A percentile compares a stretch with the other conserved stretches of the same genome.
Evolutionary conservation across 2,797 vertebrate species (phyloP).

Genomic region (Tachyglossus aculeatus): DNA sequence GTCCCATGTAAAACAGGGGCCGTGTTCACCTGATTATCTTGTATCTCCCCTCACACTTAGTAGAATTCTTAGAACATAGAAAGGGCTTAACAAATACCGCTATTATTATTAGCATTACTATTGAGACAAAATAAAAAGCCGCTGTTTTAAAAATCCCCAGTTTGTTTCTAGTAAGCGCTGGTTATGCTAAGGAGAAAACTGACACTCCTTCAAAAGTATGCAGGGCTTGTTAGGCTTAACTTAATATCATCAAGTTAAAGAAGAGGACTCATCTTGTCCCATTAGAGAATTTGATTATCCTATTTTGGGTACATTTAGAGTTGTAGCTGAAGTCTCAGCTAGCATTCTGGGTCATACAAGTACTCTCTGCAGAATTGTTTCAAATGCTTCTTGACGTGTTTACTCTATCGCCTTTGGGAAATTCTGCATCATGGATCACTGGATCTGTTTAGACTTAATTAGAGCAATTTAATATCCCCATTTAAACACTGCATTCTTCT

Average conservation of each 20-base stretch:
- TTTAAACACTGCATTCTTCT: constrained; percentile 46
- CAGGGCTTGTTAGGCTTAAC: constrained; percentile 7
- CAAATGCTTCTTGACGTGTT: constrained; percentile 42
- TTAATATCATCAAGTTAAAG: constrained; percentile 12
- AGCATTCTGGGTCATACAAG: constrained; percentile 20
- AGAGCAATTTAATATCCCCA: constrained; percentile 39
- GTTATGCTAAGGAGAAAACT: no score
- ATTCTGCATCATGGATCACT: constrained; percentile 21
- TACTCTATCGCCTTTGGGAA: constrained; percentile 49
- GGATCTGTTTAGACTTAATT: constrained; percentile 55
- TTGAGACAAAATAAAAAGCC: no score
- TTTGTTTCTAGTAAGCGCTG: no score
- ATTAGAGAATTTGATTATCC: constrained; percentile 21
- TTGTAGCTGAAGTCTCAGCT: constrained; percentile 7
- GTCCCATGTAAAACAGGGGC: no score
- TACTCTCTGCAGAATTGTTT: constrained; percentile 12
- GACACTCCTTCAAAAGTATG: background rate
- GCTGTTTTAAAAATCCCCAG: no score
- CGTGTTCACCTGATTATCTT: no score
- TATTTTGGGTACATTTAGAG: constrained; percentile 23
- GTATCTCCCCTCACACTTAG: no score
- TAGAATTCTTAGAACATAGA: no score
- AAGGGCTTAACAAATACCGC: no score
- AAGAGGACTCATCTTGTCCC: background rate
- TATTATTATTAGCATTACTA: no score